A percentile compares a stretch with the other conserved stretches of the same genome.
These are phyloP conservation scores for Camponotus floridanus DNA, from an alignment of 1,140 invertebrate species.

Conservation along the genomic window DNA sequence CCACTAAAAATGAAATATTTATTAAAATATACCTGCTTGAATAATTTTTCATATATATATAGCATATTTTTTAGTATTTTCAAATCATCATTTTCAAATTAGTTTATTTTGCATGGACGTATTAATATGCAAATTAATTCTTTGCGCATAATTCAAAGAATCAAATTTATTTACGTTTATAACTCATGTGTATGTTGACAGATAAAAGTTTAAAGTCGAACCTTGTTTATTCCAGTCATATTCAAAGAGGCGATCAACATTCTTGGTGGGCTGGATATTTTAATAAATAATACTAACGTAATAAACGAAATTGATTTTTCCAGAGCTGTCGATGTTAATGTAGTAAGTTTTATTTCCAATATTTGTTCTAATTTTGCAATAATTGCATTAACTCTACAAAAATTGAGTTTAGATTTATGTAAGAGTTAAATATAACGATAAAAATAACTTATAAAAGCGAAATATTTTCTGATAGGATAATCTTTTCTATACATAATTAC, in stretches of 20 bases:
- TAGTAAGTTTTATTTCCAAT: constrained; percentile 76
- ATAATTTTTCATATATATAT: too few species aligned
- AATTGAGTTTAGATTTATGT: too few species aligned
- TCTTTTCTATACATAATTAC: background rate
- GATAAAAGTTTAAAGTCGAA: background rate
- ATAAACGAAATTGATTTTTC: constrained; percentile 83
- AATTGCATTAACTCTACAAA: background rate
- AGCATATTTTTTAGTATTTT: too few species aligned
- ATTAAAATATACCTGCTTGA: too few species aligned
- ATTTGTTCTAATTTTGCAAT: constrained; percentile 2
- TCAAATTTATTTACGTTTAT: constrained; percentile 1
- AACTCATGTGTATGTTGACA: background rate
- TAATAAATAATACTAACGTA: constrained; percentile 85
- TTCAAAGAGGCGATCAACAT: constrained; percentile 77
- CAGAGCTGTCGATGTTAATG: constrained; percentile 82
- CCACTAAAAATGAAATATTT: background rate
- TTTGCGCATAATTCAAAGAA: background rate
- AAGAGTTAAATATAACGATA: background rate
- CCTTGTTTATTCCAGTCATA: constrained; percentile 49
- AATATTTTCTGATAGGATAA: background rate
- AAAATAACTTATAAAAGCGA: too few species aligned
- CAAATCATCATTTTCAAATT: background rate
- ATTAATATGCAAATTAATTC: background rate
- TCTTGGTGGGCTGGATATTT: constrained; percentile 83
- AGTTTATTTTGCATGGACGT: background rate